phyloP scores from a whole-genome alignment of 2,888 invertebrate species.

The Lycophotia porphyrea region DNA sequence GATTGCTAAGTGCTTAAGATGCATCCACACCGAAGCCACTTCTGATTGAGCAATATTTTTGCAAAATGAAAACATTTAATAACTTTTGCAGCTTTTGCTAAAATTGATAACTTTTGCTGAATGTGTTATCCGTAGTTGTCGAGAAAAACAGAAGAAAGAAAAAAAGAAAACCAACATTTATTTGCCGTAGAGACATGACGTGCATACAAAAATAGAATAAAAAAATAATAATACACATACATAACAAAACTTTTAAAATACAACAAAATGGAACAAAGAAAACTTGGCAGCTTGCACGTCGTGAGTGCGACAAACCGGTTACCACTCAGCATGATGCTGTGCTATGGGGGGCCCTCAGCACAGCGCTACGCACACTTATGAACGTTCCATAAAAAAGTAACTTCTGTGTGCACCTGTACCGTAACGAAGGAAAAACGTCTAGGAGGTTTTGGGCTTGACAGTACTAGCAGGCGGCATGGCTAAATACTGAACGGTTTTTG shows the following conservation, averaged over 20 bases:
- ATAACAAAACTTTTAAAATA: no score
- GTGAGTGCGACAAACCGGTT: no score
- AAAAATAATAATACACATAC: no score
- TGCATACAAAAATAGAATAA: no score
- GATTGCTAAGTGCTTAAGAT: slow-evolving; percentile 36
- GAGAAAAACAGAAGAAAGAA: no score
- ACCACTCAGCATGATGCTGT: no score
- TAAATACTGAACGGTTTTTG: not conserved
- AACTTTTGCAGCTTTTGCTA: not conserved
- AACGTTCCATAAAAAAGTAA: not conserved
- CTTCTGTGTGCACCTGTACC: not conserved
- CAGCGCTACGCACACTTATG: not conserved
- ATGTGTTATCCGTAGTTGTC: not conserved
- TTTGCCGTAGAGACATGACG: no score
- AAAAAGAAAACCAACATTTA: no score
- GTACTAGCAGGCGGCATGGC: not conserved
- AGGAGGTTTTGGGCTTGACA: not conserved
- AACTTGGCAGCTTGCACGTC: no score
- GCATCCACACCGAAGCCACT: not conserved
- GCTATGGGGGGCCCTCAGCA: no score
- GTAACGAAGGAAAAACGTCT: not conserved
- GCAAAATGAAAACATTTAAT: not conserved
- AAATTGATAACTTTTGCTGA: not conserved
- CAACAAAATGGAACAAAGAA: no score
- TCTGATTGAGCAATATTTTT: not conserved